Percentiles rank a stretch among this genome's conserved stretches.
Conservation (phyloP, 2,888 invertebrate genomes). For the Hyalella azteca region DNA sequence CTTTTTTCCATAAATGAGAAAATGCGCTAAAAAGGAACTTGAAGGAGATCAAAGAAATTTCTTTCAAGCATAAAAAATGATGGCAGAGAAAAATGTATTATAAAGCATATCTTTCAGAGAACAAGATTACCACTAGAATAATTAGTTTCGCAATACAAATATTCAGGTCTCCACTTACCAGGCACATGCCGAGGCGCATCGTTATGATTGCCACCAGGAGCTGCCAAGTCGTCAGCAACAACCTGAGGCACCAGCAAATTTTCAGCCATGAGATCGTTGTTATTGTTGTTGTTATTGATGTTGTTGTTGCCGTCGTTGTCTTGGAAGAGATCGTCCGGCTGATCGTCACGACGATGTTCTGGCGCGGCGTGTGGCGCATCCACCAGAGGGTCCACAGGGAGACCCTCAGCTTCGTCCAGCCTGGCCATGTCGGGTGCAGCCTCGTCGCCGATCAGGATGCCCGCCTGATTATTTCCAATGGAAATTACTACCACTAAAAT, state of each 20-base stretch:
- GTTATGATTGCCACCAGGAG: background rate
- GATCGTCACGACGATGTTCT: slow-evolving; percentile 36
- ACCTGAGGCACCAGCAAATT: slow-evolving; percentile 34
- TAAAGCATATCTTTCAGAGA: no score
- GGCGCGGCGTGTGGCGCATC: slow-evolving; percentile 51
- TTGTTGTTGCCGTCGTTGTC: slow-evolving; percentile 40
- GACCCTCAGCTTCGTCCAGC: background rate
- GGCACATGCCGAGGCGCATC: background rate
- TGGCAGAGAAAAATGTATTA: no score
- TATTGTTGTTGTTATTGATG: slow-evolving; percentile 29
- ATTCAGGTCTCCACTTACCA: background rate
- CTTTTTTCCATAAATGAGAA: no score
- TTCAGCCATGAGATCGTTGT: slow-evolving; percentile 49
- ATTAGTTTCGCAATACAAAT: no score
- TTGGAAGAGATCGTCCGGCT: slow-evolving; percentile 26
- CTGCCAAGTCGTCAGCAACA: no score
- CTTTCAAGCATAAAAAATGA: no score
- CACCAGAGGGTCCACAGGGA: slow-evolving; percentile 39
- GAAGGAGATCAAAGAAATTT: no score
- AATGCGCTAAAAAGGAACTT: no score
- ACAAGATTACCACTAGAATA: no score
- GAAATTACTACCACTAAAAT: no score
- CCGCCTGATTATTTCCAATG: background rate
- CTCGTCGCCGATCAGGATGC: background rate
- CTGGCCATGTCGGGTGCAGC: background rate